These are phyloP conservation scores for Accipiter minullus DNA, from an alignment of 2,797 vertebrate genomes.

Conservation along the genomic window DNA sequence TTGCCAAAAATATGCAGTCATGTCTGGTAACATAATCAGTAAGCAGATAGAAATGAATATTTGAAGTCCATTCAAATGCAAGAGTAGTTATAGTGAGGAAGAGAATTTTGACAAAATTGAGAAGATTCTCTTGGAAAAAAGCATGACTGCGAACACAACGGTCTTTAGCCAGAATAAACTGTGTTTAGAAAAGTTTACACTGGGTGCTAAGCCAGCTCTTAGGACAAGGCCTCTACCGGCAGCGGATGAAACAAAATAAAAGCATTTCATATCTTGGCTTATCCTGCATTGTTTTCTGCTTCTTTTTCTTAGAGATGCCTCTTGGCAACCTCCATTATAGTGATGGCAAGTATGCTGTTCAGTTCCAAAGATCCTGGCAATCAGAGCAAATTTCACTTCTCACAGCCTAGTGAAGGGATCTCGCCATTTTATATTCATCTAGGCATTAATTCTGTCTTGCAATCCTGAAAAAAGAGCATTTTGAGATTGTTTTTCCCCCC, in stretches of 20 bases:
- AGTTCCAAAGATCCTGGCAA: background rate
- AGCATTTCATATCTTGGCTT: background rate
- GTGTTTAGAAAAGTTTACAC: background rate
- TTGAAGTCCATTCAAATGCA: background rate
- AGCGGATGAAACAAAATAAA: background rate
- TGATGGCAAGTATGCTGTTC: background rate
- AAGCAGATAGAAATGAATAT: background rate
- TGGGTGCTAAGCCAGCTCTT: background rate
- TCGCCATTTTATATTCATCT: background rate
- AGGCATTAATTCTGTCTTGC: background rate
- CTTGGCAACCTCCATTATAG: background rate
- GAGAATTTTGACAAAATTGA: background rate
- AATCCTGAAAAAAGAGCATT: background rate
- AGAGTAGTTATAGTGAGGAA: background rate
- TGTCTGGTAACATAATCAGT: background rate
- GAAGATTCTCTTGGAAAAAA: background rate
- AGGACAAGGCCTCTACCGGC: background rate
- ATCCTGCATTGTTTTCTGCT: background rate
- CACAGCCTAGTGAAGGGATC: background rate
- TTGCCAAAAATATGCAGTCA: background rate
- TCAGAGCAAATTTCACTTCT: background rate
- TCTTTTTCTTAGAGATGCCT: background rate
- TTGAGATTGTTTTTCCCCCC: background rate
- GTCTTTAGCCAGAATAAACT: background rate
- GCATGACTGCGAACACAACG: background rate